Evolutionary conservation across 2,888 invertebrate species (phyloP).

Genomic region (Spodoptera exigua): DNA sequence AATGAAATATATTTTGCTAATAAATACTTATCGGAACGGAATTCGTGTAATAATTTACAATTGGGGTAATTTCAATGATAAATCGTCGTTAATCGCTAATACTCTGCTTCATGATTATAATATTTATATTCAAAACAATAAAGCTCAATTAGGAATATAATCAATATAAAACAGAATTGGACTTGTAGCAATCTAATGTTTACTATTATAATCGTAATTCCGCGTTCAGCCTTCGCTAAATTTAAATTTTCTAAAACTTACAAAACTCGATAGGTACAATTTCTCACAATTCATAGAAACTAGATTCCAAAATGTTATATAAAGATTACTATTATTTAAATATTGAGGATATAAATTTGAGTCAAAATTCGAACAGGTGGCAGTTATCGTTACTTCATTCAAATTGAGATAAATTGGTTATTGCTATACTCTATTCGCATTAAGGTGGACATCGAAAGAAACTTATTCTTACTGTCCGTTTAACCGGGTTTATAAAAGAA

Average conservation of each 20-base stretch:
- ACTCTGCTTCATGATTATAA: conserved; percentile 6
- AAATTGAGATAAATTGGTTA: conserved; percentile 62
- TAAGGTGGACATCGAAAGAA: too few species aligned
- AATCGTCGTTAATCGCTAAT: conserved; percentile 9
- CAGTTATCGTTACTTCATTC: conserved; percentile 72
- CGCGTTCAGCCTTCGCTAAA: conserved; percentile 43
- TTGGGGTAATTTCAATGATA: conserved; percentile 4
- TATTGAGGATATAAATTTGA: conserved; percentile 71
- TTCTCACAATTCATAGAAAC: conserved; percentile 57
- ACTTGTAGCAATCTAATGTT: conserved; percentile 28
- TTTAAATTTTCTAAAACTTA: conserved; percentile 59
- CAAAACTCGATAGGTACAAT: conserved; percentile 64
- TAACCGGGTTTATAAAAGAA: too few species aligned
- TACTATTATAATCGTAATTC: conserved; percentile 43
- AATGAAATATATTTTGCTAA: conserved; percentile 56
- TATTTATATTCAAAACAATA: conserved; percentile 17
- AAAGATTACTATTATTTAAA: conserved; percentile 58
- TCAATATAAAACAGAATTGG: conserved; percentile 15
- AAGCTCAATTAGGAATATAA: conserved; percentile 18
- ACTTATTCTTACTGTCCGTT: too few species aligned
- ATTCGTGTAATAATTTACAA: conserved; percentile 32
- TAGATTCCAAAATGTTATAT: conserved; percentile 55
- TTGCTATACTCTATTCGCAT: too few species aligned
- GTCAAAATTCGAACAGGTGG: conserved; percentile 83
- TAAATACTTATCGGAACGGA: conserved; percentile 45